These are phyloP conservation scores for Sisyra terminalis DNA, from an alignment of 2,888 invertebrate species.

Conservation along the genomic window DNA sequence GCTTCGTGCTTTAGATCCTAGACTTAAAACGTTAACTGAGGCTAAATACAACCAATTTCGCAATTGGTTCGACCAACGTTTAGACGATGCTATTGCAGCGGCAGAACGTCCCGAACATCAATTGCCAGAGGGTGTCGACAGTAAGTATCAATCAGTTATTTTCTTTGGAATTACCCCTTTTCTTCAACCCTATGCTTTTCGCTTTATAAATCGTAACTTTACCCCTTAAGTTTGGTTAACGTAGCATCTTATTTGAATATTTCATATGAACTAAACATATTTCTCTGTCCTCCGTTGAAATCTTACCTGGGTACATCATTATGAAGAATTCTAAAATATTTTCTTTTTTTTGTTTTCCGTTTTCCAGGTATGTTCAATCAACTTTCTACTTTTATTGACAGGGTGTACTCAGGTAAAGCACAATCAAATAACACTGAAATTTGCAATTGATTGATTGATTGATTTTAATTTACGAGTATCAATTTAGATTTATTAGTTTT, in stretches of 20 bases:
- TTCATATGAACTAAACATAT: too few relatives aligned
- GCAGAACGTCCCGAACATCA: slow-evolving; percentile 33
- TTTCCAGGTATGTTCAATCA: slow-evolving; percentile 27
- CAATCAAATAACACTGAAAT: neutral
- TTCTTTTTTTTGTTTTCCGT: slow-evolving; percentile 13
- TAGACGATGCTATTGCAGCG: slow-evolving; percentile 75
- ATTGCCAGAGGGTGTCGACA: slow-evolving; percentile 17
- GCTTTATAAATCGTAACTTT: too few relatives aligned
- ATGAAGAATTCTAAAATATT: neutral
- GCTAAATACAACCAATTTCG: slow-evolving; percentile 54
- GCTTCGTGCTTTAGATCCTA: slow-evolving; percentile 45
- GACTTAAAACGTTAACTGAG: slow-evolving; percentile 54
- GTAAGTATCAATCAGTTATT: too few relatives aligned
- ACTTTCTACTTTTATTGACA: slow-evolving; percentile 27
- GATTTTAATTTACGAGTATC: too few relatives aligned
- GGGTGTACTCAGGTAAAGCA: slow-evolving; percentile 32
- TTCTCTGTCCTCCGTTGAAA: too few relatives aligned
- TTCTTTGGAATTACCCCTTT: too few relatives aligned
- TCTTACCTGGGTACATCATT: slow-evolving; percentile 23
- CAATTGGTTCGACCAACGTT: slow-evolving; percentile 63
- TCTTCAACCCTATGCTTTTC: too few relatives aligned
- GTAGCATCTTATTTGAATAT: too few relatives aligned
- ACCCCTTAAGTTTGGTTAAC: too few relatives aligned
- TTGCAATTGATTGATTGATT: neutral
- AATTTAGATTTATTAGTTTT: neutral